These are phyloP conservation scores for Danionella dracula DNA, from an alignment of 2,797 vertebrate genomes.

Conservation along the genomic window DNA sequence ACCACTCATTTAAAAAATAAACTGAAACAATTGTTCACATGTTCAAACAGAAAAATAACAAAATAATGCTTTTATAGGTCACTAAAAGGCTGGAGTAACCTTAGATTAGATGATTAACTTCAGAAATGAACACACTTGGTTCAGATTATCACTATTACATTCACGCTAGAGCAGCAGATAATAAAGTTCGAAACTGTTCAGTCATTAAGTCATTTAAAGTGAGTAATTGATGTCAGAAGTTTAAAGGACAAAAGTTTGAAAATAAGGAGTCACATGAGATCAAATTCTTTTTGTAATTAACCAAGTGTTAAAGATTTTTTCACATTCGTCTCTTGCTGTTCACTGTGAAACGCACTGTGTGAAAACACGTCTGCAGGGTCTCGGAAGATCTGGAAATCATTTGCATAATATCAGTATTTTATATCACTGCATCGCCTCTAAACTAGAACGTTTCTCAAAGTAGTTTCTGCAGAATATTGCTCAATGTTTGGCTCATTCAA, in stretches of 20 bases:
- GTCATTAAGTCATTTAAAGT: too few relatives aligned
- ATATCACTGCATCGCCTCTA: neutral
- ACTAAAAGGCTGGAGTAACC: too few relatives aligned
- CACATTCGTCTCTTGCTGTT: neutral
- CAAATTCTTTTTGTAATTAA: neutral
- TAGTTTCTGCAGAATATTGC: neutral
- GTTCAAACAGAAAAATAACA: too few relatives aligned
- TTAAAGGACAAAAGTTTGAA: neutral
- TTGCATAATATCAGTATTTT: conserved; percentile 3
- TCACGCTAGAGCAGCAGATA: too few relatives aligned
- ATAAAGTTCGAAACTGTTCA: too few relatives aligned
- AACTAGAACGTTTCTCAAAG: neutral
- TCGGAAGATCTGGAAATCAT: neutral
- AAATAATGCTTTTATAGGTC: too few relatives aligned
- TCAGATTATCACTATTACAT: too few relatives aligned
- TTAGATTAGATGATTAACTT: too few relatives aligned
- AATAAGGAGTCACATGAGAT: neutral
- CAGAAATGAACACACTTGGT: too few relatives aligned
- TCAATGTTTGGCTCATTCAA: neutral
- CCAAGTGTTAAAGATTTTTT: neutral
- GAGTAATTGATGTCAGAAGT: too few relatives aligned
- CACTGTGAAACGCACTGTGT: neutral
- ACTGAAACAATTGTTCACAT: too few relatives aligned
- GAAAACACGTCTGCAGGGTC: neutral
- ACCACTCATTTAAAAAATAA: too few relatives aligned